Evolutionary conservation across 1,140 invertebrate genomes (phyloP).

Genomic region (silkworm (Bombyx mori)): DNA sequence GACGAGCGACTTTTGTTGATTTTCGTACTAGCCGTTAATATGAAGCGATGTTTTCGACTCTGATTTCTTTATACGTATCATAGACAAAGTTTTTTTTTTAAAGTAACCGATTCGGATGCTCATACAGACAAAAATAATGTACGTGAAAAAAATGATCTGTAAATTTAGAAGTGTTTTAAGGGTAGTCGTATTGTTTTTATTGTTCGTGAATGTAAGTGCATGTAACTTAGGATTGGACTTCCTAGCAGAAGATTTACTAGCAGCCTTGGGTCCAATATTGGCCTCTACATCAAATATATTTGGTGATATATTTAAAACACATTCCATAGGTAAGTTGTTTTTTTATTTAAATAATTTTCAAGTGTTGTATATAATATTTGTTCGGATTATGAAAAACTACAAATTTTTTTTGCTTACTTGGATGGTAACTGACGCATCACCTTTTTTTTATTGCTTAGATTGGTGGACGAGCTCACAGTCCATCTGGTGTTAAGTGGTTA

Average conservation of each 20-base stretch:
- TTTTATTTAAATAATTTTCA: slow-evolving; percentile 8
- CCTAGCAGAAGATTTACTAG: slow-evolving; percentile 38
- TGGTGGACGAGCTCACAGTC: no score
- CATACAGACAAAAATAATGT: not conserved
- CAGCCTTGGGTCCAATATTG: slow-evolving; percentile 41
- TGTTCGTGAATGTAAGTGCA: slow-evolving; percentile 28
- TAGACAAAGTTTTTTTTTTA: no score
- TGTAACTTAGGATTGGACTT: slow-evolving; percentile 41
- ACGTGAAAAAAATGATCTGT: slow-evolving; percentile 6
- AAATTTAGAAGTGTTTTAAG: slow-evolving; percentile 16
- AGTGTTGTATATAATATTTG: no score
- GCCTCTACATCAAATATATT: slow-evolving; percentile 30
- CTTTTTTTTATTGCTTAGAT: no score
- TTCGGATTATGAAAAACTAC: no score
- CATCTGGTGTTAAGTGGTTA: no score
- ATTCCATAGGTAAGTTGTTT: slow-evolving; percentile 28
- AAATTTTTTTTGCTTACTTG: no score
- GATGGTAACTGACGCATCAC: no score
- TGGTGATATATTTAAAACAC: slow-evolving; percentile 35
- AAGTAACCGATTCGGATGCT: not conserved
- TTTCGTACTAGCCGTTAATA: no score
- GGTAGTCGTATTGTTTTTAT: slow-evolving; percentile 25
- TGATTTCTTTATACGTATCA: no score
- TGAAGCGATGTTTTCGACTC: no score
- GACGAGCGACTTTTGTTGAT: no score